Base-by-base conservation (phyloP, 2,888 invertebrate genomes). In the Spialia ferax region DNA sequence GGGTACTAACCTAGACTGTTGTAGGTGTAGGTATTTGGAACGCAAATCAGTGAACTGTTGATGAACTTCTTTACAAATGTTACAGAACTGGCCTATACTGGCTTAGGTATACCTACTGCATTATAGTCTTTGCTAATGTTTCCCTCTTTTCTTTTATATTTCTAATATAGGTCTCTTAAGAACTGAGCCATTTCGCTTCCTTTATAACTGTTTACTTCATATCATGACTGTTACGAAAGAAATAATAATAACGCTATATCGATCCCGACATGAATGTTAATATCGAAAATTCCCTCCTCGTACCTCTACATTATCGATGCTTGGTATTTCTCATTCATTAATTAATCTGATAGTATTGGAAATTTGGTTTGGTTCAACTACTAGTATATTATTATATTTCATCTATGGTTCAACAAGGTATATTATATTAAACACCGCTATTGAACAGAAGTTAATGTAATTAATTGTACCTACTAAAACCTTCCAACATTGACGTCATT, bases 271-370 rank as follows among this genome's bases (percentile, higher is more conserved):
- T 45, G 63, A 63, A 26, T 55, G 55, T 42, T 63, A 29, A 63
- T 64, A 57, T 57, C 20, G 35, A 35, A 50, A 57, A 64, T 64
- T 32, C 48, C 35, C 56, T 0, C 8, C 45, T 2, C n/a, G n/a
- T n/a, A n/a, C n/a, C n/a, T n/a, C n/a, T n/a, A n/a, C n/a, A n/a
- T 64, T 64, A 57, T 50, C 57, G 35, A 29, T 35, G 42, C 42
- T 20, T 55, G 35, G 35, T 48, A 57, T 48, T 32, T 32, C 35
- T 10, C 57, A 64, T 57, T 57, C 48, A 57, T 50, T 64, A 64
- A 57, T 64, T 64, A 50, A 64, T 57, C 50, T 23, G 32, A 57
- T 50, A 35, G 48, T 32, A 57, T 57, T 50, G 57, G 32, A 23
- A 57, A 56, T 10, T 45, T 48, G 29, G 15, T 35, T 62, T 42